Percentiles rank a stretch among this genome's conserved stretches.
Conservation (phyloP, 2,888 invertebrate genomes). For the Chymomyza amoena region DNA sequence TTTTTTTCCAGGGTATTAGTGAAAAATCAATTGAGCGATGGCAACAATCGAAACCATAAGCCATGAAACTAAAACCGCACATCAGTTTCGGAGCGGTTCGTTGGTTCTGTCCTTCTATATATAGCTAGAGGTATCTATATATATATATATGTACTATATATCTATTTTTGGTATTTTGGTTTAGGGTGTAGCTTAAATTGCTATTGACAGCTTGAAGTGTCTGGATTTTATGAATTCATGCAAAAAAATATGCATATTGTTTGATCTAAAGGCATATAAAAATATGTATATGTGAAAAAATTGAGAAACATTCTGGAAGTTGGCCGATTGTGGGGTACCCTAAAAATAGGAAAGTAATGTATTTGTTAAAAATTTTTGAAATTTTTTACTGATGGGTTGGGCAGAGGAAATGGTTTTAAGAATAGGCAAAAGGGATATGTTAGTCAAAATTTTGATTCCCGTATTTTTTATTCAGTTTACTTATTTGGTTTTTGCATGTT, state of each 20-base stretch:
- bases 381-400: no score
- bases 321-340: no score
- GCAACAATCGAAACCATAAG: slow-evolving; percentile 70
- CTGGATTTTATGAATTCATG: slow-evolving; percentile 28
- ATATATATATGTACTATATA: slow-evolving; percentile 18
- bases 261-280: slow-evolving; percentile 38
- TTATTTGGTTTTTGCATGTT: no score
- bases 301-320: no score
- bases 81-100: slow-evolving; percentile 33
- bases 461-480: no score
- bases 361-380: no score
- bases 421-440: no score
- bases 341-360: no score
- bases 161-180: slow-evolving; percentile 36
- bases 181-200: slow-evolving; percentile 45
- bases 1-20: slow-evolving; percentile 56
- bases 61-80: slow-evolving; percentile 69
- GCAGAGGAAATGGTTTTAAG: no score
- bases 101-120: neutral
- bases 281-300: neutral
- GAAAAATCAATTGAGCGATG: slow-evolving; percentile 73
- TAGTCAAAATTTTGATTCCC: no score
- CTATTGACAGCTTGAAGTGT: slow-evolving; percentile 62
- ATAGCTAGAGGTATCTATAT: neutral
- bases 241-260: slow-evolving; percentile 1